Base-by-base conservation (phyloP, 2,113 vertebrate species). In the Pleuronectes platessa region DNA sequence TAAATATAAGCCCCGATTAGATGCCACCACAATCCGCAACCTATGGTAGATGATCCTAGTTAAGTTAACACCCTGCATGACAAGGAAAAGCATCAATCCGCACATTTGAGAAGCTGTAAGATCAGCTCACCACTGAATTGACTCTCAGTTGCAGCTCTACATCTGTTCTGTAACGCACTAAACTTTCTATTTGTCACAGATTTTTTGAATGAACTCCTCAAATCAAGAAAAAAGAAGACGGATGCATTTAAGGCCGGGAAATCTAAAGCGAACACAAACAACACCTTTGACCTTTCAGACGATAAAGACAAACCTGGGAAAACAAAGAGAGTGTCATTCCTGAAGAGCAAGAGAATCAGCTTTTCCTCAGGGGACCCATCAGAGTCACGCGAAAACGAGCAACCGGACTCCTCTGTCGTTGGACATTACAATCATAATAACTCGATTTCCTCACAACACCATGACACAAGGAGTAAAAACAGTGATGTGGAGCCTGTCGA, bases 281-380 rank as follows among this genome's bases (percentile, higher is more conserved):
- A 92, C 77, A 81, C 93, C 79, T 96, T 96, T 84, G 76, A 91
- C 7, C 76, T 95, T 69, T 94, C 94, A 26, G 95, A 96, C 17
- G 89, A 94, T 53, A 94, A 96, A 75, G 86, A 83, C 68, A 92
- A 94, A 76, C 91, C 87, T 9, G 73, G 85, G 7, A 93, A 71
- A 51, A 88, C 86, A 51, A 93, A 95, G 66, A 94, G 88, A 84
- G 90, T 92, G 14, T 92, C 90, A 3, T 94, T 94, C 86, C 75
- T 95, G 81, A 94, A 96, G 92, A 93, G 86, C 51, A 72, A 92
- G 73, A 92, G 82, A 78, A 70, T 74, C 17, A 21, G 13, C n/a
- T 78, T 81, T 42, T 62, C 85, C 35, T 59, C 37, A 0, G 74
- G 73, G 10, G 23, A 65, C 42, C 61, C 66, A 2, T 61, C 81